These are phyloP conservation scores for Vandiemenella viatica DNA, from an alignment of 2,888 invertebrate species.

Conservation along the genomic window DNA sequence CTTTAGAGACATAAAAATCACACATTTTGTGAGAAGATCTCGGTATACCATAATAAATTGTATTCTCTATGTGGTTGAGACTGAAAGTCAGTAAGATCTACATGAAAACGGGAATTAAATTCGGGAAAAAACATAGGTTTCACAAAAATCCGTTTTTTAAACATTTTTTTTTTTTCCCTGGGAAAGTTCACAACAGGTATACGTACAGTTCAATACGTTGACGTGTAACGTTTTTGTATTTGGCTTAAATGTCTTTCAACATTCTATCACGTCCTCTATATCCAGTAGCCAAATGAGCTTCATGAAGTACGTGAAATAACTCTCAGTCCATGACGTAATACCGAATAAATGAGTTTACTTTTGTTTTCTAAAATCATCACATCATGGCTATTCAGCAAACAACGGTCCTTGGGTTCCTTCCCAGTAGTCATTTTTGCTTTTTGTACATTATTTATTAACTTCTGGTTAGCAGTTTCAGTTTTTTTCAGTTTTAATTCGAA, in stretches of 20 bases:
- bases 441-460: not conserved
- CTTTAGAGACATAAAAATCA: not conserved
- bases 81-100: not conserved
- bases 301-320: not conserved
- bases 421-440: not conserved
- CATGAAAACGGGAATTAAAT: not conserved
- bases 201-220: not conserved
- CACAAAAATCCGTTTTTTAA: not conserved
- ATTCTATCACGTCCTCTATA: not conserved
- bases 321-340: not conserved
- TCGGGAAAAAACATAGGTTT: not conserved
- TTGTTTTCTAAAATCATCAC: no score
- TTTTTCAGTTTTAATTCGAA: not conserved
- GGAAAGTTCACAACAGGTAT: not conserved
- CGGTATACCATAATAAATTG: not conserved
- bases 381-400: no score
- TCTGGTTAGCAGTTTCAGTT: not conserved
- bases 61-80: not conserved
- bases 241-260: not conserved
- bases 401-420: not conserved
- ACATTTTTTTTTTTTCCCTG: not conserved
- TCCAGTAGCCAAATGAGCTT: not conserved
- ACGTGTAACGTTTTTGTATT: not conserved
- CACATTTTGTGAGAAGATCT: not conserved
- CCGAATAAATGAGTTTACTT: no score